Evolutionary conservation across 2,113 vertebrate species (phyloP).

Genomic region (Sylvicapra grimmia): DNA sequence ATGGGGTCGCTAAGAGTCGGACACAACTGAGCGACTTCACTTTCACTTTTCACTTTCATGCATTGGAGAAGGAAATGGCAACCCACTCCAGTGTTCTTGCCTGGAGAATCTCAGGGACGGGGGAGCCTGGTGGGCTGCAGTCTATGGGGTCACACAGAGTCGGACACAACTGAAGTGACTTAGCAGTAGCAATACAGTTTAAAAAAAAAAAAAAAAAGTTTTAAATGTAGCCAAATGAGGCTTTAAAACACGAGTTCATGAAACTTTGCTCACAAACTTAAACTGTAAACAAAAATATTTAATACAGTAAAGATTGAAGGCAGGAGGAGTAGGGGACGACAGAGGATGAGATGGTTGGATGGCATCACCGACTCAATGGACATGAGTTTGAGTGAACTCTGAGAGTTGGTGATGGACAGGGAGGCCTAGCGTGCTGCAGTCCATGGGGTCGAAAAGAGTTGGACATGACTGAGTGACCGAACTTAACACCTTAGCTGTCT

Average conservation of each 20-base stretch:
- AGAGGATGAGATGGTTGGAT: background rate
- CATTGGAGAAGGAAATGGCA: too few relatives aligned
- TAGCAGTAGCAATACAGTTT: background rate
- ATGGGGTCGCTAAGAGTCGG: too few relatives aligned
- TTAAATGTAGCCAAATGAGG: background rate
- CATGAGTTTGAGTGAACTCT: background rate
- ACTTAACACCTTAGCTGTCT: background rate
- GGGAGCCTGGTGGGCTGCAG: too few relatives aligned
- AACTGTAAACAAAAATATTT: background rate
- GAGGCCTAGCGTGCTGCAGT: background rate
- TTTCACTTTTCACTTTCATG: too few relatives aligned
- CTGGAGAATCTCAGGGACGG: too few relatives aligned
- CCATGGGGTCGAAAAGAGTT: accelerated
- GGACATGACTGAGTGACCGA: background rate
- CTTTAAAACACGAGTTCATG: background rate
- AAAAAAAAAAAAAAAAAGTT: background rate
- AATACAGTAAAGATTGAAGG: background rate
- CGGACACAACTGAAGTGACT: too few relatives aligned
- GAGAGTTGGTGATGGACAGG: background rate
- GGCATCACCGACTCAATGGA: background rate
- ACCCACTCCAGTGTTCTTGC: too few relatives aligned
- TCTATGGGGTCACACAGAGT: too few relatives aligned
- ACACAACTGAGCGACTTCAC: too few relatives aligned
- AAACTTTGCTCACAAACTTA: background rate
- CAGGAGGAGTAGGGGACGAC: background rate